phyloP scores from a whole-genome alignment of 2,113 vertebrate species.

The Cinclus cinclus region DNA sequence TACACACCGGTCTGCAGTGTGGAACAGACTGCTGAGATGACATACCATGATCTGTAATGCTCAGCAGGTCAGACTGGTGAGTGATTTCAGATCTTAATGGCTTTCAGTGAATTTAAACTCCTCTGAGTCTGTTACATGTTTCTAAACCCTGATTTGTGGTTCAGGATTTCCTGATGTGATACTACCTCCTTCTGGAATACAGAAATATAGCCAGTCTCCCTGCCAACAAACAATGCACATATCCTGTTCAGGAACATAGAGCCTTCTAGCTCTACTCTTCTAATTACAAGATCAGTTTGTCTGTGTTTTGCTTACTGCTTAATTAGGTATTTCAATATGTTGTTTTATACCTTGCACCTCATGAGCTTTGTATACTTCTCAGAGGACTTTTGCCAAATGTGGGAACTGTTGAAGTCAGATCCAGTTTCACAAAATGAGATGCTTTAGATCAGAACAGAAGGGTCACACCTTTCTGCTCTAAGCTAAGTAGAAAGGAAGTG shows the following conservation, averaged over 20 bases:
- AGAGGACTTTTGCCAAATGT: background rate
- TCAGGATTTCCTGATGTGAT: background rate
- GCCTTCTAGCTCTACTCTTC: background rate
- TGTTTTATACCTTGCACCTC: background rate
- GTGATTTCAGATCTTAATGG: background rate
- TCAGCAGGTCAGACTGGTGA: background rate
- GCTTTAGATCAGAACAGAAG: background rate
- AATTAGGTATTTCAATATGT: background rate
- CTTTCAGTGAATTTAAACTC: background rate
- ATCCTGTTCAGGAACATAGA: background rate
- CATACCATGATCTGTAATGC: background rate
- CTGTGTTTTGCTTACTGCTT: constrained; percentile 2
- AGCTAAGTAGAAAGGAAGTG: background rate
- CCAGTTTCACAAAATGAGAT: background rate
- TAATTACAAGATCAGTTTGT: background rate
- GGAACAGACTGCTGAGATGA: background rate
- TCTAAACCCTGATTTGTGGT: background rate
- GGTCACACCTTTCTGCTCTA: background rate
- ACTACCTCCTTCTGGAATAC: background rate
- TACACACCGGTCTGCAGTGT: background rate
- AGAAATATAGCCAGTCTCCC: background rate
- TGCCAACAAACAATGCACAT: background rate
- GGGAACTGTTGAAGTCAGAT: background rate
- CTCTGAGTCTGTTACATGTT: background rate
- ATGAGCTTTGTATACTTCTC: background rate